Evolutionary conservation across 2,113 vertebrate genomes (phyloP).

Genomic region (Spheniscus mendiculus): DNA sequence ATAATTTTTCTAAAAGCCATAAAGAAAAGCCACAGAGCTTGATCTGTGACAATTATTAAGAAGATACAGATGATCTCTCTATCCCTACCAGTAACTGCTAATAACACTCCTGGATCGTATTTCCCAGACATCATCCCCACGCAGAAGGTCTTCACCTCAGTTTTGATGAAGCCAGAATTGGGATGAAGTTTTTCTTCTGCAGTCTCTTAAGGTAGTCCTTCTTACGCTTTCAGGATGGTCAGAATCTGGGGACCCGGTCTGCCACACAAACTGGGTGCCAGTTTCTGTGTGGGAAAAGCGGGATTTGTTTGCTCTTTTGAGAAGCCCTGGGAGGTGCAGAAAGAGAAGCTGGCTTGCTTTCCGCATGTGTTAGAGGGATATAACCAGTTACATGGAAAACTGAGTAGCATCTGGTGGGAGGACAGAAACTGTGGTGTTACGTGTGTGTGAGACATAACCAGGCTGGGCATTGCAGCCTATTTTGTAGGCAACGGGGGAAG

Average conservation of each 20-base stretch:
- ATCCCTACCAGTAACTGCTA: neutral
- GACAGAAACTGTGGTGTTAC: neutral
- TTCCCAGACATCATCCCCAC: neutral
- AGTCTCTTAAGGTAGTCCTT: neutral
- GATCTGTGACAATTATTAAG: neutral
- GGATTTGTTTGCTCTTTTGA: neutral
- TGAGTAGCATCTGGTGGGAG: neutral
- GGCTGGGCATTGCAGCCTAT: neutral
- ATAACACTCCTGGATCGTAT: neutral
- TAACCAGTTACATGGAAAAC: neutral
- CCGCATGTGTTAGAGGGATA: neutral
- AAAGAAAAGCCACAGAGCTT: neutral
- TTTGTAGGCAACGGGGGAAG: neutral
- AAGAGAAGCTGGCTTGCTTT: neutral
- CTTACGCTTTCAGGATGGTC: neutral
- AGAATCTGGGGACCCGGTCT: neutral
- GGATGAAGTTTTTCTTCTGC: neutral
- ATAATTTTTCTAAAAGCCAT: neutral
- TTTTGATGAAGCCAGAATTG: neutral
- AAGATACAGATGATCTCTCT: neutral
- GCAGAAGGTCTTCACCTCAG: neutral
- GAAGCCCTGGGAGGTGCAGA: neutral
- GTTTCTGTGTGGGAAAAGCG: neutral
- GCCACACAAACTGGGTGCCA: neutral
- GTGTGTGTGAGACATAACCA: neutral